A percentile compares a stretch with the other conserved stretches of the same genome.
phyloP scores from a whole-genome alignment of 2,113 vertebrate species.

The Aepyceros melampus region DNA sequence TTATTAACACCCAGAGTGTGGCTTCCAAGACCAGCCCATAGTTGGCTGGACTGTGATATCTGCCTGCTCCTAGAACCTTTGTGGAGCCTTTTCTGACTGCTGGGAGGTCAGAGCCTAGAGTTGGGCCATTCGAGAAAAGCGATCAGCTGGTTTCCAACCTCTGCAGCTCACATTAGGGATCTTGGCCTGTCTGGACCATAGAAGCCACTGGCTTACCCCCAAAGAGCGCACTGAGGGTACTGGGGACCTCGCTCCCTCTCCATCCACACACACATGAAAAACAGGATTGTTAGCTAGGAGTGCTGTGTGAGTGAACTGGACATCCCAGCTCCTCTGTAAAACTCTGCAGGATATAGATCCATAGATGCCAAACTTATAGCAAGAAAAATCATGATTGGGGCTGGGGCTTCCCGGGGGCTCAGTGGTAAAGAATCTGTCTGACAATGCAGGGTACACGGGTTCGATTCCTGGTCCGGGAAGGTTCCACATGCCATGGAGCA shows the following conservation, averaged over 20 bases:
- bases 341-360: neutral
- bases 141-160: neutral
- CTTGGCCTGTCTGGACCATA: neutral
- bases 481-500: neutral
- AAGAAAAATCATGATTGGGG: neutral
- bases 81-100: neutral
- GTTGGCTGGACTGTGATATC: neutral
- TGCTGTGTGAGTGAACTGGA: neutral
- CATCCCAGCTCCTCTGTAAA: neutral
- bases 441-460: neutral
- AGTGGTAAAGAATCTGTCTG: neutral
- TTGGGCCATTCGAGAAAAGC: neutral
- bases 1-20: neutral
- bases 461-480: neutral
- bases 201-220: neutral
- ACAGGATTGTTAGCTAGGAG: neutral
- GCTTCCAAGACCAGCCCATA: neutral
- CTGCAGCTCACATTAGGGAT: neutral
- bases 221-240: fast-evolving
- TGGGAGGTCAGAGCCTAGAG: neutral
- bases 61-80: neutral
- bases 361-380: neutral
- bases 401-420: neutral
- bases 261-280: neutral
- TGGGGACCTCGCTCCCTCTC: neutral